phyloP scores from a whole-genome alignment of 2,888 invertebrate genomes.

The Diachrysia chrysitis region DNA sequence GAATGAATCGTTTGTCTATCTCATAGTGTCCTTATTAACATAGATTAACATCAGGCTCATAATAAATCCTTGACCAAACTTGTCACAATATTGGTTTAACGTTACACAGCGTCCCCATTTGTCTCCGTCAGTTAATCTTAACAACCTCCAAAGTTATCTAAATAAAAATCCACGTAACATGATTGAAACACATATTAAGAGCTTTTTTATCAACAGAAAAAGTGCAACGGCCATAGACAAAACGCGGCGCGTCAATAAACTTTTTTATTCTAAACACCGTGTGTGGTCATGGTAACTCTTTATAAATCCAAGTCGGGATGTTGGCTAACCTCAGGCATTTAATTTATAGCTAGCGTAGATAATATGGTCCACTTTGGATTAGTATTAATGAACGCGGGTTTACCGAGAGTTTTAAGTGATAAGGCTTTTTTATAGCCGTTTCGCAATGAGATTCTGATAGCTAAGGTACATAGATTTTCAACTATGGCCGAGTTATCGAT shows the following conservation, averaged over 20 bases:
- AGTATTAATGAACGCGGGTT: constrained; percentile 70
- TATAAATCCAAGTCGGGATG: constrained; percentile 69
- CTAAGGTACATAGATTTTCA: constrained; percentile 39
- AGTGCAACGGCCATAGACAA: constrained; percentile 51
- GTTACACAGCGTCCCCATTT: constrained; percentile 22
- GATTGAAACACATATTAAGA: constrained; percentile 57
- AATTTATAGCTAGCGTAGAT: constrained; percentile 78
- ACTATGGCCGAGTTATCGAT: constrained; percentile 11
- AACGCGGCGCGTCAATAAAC: constrained; percentile 57
- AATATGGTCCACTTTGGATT: constrained; percentile 73
- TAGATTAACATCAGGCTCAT: constrained; percentile 6
- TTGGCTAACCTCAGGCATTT: constrained; percentile 72
- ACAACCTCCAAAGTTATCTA: constrained; percentile 48
- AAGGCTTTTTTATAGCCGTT: constrained; percentile 56
- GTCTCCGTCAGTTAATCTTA: constrained; percentile 37
- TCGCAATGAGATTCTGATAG: constrained; percentile 44
- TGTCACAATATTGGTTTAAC: constrained; percentile 18
- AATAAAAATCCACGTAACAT: constrained; percentile 49
- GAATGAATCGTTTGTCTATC: not conserved
- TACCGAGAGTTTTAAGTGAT: constrained; percentile 62
- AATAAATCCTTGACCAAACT: constrained; percentile 12
- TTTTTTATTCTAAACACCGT: constrained; percentile 65
- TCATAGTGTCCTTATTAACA: constrained; percentile 5
- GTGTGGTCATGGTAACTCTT: constrained; percentile 75
- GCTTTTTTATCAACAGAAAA: constrained; percentile 54